Evolutionary conservation across 2,113 vertebrate genomes (phyloP).

Genomic region (Bufo gargarizans): DNA sequence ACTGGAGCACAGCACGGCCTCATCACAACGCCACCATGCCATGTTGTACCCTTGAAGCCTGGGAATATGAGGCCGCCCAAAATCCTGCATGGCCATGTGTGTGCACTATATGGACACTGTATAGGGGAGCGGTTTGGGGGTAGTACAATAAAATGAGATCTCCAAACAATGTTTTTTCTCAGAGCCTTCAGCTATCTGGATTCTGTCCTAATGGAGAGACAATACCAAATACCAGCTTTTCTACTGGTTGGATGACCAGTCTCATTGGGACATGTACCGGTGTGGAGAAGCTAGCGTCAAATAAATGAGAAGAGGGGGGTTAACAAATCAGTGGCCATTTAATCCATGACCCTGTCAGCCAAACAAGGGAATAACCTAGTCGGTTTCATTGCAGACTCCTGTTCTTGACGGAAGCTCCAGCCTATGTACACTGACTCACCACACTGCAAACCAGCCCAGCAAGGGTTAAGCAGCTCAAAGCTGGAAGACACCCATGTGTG

Average conservation of each 20-base stretch:
- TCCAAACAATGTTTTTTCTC: no score
- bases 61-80: no score
- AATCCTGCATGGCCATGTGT: no score
- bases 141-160: no score
- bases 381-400: neutral
- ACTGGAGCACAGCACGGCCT: no score
- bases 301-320: neutral
- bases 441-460: neutral
- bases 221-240: neutral
- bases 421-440: neutral
- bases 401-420: neutral
- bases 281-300: no score
- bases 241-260: neutral
- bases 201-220: no score
- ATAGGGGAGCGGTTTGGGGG: no score
- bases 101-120: no score
- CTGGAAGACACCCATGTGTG: slow-evolving; percentile 46
- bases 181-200: no score
- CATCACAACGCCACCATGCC: no score
- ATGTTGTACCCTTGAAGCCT: no score
- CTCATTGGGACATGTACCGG: neutral
- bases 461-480: neutral
- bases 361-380: neutral
- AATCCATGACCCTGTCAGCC: neutral
- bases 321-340: neutral